phyloP scores from a whole-genome alignment of 2,797 vertebrate genomes.

The Eurystomus glaucurus region DNA sequence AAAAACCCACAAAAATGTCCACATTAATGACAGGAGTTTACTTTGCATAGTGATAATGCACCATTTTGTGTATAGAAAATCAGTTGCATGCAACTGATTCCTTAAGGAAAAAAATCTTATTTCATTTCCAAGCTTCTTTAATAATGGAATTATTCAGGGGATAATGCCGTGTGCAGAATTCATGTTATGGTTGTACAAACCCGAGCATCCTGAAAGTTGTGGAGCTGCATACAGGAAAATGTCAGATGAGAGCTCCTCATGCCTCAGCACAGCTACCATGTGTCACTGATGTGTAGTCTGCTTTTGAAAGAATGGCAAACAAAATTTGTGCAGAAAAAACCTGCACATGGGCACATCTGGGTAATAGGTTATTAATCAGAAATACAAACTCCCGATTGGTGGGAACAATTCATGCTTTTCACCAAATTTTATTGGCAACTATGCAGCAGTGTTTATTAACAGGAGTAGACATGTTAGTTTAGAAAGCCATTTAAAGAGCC shows the following conservation, averaged over 20 bases:
- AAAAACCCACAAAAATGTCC: not conserved
- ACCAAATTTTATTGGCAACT: not conserved
- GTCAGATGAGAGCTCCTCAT: not conserved
- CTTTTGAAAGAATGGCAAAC: not conserved
- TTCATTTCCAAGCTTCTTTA: slow-evolving; percentile 4
- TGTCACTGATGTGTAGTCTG: not conserved
- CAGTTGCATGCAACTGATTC: not conserved
- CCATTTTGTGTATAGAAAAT: not conserved
- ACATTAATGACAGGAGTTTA: not conserved
- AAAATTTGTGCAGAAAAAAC: not conserved
- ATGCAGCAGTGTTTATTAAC: not conserved
- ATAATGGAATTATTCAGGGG: not conserved
- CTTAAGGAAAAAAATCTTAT: not conserved
- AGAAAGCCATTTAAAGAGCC: not conserved
- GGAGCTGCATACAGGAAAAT: not conserved
- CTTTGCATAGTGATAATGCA: not conserved
- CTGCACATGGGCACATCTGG: not conserved
- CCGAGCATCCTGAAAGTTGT: not conserved
- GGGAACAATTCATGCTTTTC: not conserved
- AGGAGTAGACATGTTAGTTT: not conserved
- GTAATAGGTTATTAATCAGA: not conserved
- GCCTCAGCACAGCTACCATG: not conserved
- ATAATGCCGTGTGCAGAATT: not conserved
- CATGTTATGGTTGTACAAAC: not conserved
- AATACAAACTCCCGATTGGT: not conserved